A percentile compares a stretch with the other conserved stretches of the same genome.
phyloP scores from a whole-genome alignment of 2,113 vertebrate genomes.

The Apteryx mantelli region DNA sequence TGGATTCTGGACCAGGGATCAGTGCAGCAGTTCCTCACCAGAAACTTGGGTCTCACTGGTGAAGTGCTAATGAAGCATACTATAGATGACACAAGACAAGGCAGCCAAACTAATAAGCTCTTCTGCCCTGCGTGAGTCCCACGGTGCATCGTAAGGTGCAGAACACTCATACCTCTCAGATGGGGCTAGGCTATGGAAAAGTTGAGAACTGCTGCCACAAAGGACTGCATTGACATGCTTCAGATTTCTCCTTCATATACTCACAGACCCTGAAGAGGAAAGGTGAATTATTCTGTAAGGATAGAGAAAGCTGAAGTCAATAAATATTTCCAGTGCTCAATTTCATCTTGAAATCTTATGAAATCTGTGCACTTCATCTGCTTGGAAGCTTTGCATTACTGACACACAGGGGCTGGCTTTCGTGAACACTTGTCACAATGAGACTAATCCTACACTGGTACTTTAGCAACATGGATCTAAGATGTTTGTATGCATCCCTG shows the following conservation, averaged over 20 bases:
- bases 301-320: not conserved
- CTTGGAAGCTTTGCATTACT: accelerated
- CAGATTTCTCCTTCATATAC: not conserved
- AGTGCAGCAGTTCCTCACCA: accelerated
- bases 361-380: not conserved
- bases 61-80: not conserved
- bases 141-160: not conserved
- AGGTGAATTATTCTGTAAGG: not conserved
- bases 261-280: not conserved
- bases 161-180: not conserved
- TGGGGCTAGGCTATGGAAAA: not conserved
- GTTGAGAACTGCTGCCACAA: not conserved
- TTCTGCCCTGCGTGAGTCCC: not conserved
- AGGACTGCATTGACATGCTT: not conserved
- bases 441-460: not conserved
- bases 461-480: not conserved
- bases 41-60: not conserved
- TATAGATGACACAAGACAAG: not conserved
- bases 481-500: not conserved
- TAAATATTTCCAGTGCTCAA: not conserved
- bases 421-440: not conserved
- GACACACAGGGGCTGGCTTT: not conserved
- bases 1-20: not conserved
- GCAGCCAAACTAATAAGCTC: not conserved
- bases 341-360: not conserved